These are phyloP conservation scores for Lepus europaeus DNA, from an alignment of 2,113 vertebrate species.

Conservation along the genomic window DNA sequence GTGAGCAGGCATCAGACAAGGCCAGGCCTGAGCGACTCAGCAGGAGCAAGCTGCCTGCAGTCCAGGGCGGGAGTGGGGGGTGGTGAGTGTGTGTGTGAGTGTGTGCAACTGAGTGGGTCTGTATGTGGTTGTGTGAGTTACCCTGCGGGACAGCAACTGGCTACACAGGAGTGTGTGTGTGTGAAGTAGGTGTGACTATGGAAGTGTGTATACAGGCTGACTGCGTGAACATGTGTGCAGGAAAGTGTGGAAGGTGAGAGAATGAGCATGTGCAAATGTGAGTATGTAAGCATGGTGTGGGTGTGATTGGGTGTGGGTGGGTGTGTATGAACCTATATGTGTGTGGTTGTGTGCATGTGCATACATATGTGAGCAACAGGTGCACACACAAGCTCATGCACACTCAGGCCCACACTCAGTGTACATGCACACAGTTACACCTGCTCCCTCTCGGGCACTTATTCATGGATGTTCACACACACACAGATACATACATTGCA, in stretches of 20 bases:
- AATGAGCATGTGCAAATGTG: neutral
- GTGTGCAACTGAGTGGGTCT: neutral
- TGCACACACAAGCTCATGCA: neutral
- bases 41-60: neutral
- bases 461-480: too few relatives aligned
- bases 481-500: too few relatives aligned
- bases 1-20: conserved; percentile 23
- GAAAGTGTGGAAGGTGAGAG: neutral
- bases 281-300: neutral
- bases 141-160: neutral
- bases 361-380: neutral
- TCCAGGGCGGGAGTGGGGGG: neutral
- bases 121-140: neutral
- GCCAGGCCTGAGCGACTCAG: neutral
- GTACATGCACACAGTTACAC: too few relatives aligned
- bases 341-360: neutral
- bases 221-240: neutral
- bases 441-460: too few relatives aligned
- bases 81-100: neutral
- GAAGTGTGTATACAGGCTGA: neutral
- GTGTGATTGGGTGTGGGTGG: neutral
- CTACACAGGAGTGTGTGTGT: neutral
- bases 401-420: too few relatives aligned
- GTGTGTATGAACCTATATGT: neutral
- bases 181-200: neutral